Percentiles rank a stretch among this genome's conserved stretches.
Conservation (phyloP, 2,888 invertebrate genomes). For the Sylvicola fuscatus region DNA sequence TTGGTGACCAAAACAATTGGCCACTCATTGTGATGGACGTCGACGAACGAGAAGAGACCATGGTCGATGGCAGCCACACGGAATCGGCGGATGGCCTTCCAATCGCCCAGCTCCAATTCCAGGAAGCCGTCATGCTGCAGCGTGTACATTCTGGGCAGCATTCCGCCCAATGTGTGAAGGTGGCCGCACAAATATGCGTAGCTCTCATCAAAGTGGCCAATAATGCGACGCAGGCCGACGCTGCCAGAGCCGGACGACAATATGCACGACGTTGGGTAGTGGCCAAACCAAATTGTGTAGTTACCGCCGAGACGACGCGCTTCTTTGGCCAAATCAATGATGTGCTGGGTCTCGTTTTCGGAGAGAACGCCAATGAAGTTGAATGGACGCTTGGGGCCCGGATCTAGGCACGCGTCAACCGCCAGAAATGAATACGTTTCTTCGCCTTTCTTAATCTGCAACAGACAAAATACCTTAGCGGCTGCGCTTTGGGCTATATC, state of each 20-base stretch:
- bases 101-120: slow-evolving; percentile 79
- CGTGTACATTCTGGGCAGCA: slow-evolving; percentile 69
- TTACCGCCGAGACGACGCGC: slow-evolving; percentile 30
- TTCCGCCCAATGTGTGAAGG: slow-evolving; percentile 62
- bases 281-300: slow-evolving; percentile 64
- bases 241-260: slow-evolving; percentile 32
- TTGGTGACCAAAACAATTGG: slow-evolving; percentile 70
- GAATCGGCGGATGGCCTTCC: slow-evolving; percentile 78
- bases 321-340: slow-evolving; percentile 34
- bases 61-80: slow-evolving; percentile 74
- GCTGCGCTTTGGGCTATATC: no score
- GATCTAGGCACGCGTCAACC: slow-evolving; percentile 69
- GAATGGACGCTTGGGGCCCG: slow-evolving; percentile 70
- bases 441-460: slow-evolving; percentile 27
- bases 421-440: slow-evolving; percentile 62
- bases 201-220: slow-evolving; percentile 36
- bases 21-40: slow-evolving; percentile 55
- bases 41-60: slow-evolving; percentile 69
- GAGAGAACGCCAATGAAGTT: slow-evolving; percentile 70
- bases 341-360: slow-evolving; percentile 30
- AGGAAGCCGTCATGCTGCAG: slow-evolving; percentile 61
- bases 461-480: no score
- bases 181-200: slow-evolving; percentile 78
- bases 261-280: slow-evolving; percentile 81
- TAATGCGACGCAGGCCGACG: slow-evolving; percentile 31